Evolutionary conservation across 2,113 vertebrate genomes (phyloP).

Genomic region (Cryptotis parvus): DNA sequence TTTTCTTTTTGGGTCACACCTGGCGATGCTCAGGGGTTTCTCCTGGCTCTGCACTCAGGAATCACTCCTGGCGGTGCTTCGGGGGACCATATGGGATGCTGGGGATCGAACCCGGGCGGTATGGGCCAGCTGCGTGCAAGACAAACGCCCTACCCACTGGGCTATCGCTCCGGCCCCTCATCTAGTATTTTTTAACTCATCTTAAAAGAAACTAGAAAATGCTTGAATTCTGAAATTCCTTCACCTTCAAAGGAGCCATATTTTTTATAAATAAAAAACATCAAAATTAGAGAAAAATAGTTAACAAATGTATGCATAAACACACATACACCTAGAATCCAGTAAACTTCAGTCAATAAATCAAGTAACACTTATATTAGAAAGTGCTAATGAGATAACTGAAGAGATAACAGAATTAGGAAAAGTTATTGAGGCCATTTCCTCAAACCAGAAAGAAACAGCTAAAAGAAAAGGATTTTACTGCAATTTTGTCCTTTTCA

Average conservation of each 20-base stretch:
- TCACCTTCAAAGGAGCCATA: not conserved
- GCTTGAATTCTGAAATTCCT: not conserved
- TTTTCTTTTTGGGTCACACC: too few relatives aligned
- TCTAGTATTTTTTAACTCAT: not conserved
- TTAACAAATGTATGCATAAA: not conserved
- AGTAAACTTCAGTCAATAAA: conserved; percentile 46
- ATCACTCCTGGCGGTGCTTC: too few relatives aligned
- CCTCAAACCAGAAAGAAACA: not conserved
- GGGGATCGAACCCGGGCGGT: too few relatives aligned
- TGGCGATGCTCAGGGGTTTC: too few relatives aligned
- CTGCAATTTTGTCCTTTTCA: conserved; percentile 21
- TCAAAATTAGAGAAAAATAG: conserved; percentile 29
- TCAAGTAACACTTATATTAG: conserved; percentile 41
- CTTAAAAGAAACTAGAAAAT: conserved; percentile 54
- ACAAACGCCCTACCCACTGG: too few relatives aligned
- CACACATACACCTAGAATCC: not conserved
- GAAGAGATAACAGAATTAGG: conserved; percentile 1
- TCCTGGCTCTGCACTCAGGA: too few relatives aligned
- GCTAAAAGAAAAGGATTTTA: not conserved
- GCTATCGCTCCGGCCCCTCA: not conserved
- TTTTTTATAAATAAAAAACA: conserved; percentile 35
- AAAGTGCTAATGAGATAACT: conserved; percentile 16
- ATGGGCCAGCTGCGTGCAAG: too few relatives aligned
- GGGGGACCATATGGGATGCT: too few relatives aligned
- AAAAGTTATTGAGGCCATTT: conserved; percentile 25